Base-by-base conservation (phyloP, 23 tunicate genomes). In the Ciona savignyi region DNA sequence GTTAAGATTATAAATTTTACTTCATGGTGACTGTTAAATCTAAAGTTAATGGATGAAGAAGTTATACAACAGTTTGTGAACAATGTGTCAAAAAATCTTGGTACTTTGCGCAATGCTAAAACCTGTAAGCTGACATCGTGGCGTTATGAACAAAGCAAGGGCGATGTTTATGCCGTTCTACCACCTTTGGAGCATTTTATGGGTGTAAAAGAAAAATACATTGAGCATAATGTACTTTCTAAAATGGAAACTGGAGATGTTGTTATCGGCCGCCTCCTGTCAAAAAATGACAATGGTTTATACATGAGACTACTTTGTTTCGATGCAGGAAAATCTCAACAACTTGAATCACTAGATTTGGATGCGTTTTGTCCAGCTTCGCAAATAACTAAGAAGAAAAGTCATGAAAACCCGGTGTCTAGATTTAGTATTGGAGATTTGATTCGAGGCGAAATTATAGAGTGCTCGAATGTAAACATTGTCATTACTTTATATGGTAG, bases 241-340 rank as follows among this genome's bases (percentile, higher is more conserved):
- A 15, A 72, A 1, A 62, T 91, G 64, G 86, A 91, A 35, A 27
- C 27, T 34, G 86, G 86, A 30, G 91, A 91, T 60, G 32, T 91
- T 33, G 83, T 84, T 25, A 76, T 91, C 63, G 91, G 83, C 0
- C 66, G 91, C 51, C 74, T 91, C 33, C 23, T 67, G 9, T 80
- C 80, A 1, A 91, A 88, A 34, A 63, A 33, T 70, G 97, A 80
- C 2, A 29, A 62, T 2, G 86, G 91, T 0, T 31, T 91, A 2
- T 32, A 32, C 32, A 30, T 77, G 20, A 32, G 29, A 60, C 42
- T 91, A 29, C 30, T 91, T 9, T 72, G 93, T 60, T 84, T 80
- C 48, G 97, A 91, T 72, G 83, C 68, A 25, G 86, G 80, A 51
- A 91, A 91, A 30, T 51, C 81, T 11, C 90, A 74, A 72, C 80